phyloP scores from a whole-genome alignment of 2,888 invertebrate species.

The Aquatica leii region DNA sequence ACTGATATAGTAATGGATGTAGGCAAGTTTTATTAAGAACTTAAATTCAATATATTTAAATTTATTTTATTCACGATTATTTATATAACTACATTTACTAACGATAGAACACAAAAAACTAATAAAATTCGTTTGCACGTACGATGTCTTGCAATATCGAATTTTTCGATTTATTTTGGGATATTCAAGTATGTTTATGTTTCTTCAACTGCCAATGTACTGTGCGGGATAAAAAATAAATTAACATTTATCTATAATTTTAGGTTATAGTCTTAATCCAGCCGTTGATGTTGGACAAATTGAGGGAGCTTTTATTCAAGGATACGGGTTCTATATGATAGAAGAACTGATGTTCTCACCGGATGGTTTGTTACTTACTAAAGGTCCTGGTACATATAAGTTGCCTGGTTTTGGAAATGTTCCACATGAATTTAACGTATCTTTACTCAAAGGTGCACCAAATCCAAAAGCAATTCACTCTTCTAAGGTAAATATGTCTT shows the following conservation, averaged over 20 bases:
- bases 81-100: no score
- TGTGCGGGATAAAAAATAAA: no score
- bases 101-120: no score
- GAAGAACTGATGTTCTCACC: slow-evolving; percentile 91
- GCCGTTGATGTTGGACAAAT: slow-evolving; percentile 97
- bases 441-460: slow-evolving; percentile 85
- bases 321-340: slow-evolving; percentile 89
- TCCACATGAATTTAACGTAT: slow-evolving; percentile 91
- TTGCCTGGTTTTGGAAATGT: slow-evolving; percentile 93
- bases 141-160: no score
- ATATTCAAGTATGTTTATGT: no score
- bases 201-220: no score
- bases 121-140: no score
- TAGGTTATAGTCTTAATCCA: slow-evolving; percentile 88
- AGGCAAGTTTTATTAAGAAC: slow-evolving; percentile 63
- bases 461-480: slow-evolving; percentile 94
- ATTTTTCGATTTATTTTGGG: no score
- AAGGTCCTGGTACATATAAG: slow-evolving; percentile 94
- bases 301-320: slow-evolving; percentile 95
- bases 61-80: no score
- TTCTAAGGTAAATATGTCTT: slow-evolving; percentile 66
- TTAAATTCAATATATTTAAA: no score
- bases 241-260: neutral
- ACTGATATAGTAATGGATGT: slow-evolving; percentile 98
- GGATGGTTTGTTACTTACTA: slow-evolving; percentile 79